phyloP scores from a whole-genome alignment of 2,888 invertebrate species.

The Tenthredo mesomela region DNA sequence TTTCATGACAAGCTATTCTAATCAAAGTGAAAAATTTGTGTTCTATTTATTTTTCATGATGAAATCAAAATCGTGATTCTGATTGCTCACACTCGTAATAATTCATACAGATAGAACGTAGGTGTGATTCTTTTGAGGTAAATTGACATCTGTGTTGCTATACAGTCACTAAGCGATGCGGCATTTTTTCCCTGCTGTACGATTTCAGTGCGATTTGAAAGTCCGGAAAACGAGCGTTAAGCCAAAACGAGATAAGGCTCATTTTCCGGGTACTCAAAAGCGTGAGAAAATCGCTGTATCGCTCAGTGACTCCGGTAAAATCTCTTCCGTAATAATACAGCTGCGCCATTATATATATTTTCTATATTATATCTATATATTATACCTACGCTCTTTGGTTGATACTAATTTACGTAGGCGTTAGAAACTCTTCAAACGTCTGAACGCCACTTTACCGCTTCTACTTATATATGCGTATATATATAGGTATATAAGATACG shows the following conservation, averaged over 20 bases:
- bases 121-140: not conserved
- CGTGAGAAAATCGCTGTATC: constrained; percentile 34
- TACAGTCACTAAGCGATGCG: constrained; percentile 8
- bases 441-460: not conserved
- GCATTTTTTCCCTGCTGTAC: not conserved
- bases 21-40: not conserved
- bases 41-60: not conserved
- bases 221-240: constrained; percentile 43
- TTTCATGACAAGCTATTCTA: not conserved
- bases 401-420: constrained; percentile 10
- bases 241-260: constrained; percentile 34
- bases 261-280: constrained; percentile 31
- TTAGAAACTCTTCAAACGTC: constrained; percentile 28
- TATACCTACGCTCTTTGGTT: not conserved
- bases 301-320: constrained; percentile 26
- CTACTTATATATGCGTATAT: not conserved
- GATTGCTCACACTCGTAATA: not conserved
- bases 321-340: not conserved
- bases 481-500: not conserved
- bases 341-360: constrained; percentile 17
- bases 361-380: not conserved
- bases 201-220: constrained; percentile 21
- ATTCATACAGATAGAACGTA: no score
- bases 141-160: not conserved
- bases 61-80: not conserved